Evolutionary conservation across 2,113 vertebrate species (phyloP).

Genomic region (Fregetta grallaria): DNA sequence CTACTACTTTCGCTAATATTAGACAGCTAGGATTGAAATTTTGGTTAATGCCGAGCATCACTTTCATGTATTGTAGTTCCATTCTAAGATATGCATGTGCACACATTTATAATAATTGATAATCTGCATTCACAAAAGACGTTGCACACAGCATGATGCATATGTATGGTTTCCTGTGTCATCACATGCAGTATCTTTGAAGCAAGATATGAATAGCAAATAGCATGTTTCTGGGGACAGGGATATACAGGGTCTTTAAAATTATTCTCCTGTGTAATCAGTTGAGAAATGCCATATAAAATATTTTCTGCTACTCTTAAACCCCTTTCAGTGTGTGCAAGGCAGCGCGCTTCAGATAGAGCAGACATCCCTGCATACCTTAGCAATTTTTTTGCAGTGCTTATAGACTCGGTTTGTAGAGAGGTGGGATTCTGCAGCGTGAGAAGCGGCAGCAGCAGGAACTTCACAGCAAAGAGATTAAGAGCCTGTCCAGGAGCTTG

Average conservation of each 20-base stretch:
- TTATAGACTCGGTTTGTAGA: background rate
- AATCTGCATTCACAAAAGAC: background rate
- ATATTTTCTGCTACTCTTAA: background rate
- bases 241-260: background rate
- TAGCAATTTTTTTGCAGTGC: background rate
- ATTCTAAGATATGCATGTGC: background rate
- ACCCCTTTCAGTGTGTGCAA: background rate
- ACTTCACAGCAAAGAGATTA: background rate
- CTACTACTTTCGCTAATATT: background rate
- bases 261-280: background rate
- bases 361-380: background rate
- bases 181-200: background rate
- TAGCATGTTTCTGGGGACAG: background rate
- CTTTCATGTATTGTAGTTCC: background rate
- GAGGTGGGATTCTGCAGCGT: background rate
- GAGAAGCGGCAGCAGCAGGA: background rate
- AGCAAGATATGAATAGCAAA: background rate
- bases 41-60: background rate
- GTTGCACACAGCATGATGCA: background rate
- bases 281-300: background rate
- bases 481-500: background rate
- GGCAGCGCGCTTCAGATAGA: fast-evolving
- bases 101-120: background rate
- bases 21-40: background rate
- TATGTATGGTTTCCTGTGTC: background rate